These are phyloP conservation scores for Holotrichia oblita DNA, from an alignment of 1,140 invertebrate species.

Conservation along the genomic window DNA sequence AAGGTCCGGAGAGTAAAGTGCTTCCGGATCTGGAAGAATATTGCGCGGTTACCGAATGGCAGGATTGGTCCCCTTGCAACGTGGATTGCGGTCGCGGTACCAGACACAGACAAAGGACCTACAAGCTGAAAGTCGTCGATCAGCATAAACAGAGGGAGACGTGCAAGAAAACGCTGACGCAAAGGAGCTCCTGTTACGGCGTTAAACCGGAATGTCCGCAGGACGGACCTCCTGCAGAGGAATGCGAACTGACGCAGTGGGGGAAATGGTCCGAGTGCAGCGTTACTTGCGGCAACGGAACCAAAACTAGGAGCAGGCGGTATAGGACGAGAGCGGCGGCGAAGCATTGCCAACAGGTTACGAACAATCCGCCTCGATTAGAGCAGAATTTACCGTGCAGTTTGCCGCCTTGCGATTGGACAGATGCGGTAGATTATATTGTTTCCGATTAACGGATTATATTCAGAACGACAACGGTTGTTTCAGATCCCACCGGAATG, in stretches of 20 bases:
- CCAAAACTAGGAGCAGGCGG: conserved; percentile 70
- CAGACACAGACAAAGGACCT: conserved; percentile 58
- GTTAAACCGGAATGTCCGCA: conserved; percentile 58
- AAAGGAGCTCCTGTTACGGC: conserved; percentile 57
- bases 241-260: conserved; percentile 78
- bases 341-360: conserved; percentile 54
- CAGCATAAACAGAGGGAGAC: conserved; percentile 44
- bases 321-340: conserved; percentile 59
- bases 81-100: conserved; percentile 67
- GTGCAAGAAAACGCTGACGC: conserved; percentile 57
- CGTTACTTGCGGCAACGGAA: conserved; percentile 79
- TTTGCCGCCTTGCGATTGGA: conserved; percentile 35
- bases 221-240: conserved; percentile 61
- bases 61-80: conserved; percentile 71
- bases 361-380: conserved; percentile 50
- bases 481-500: conserved; percentile 47
- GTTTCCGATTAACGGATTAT: neutral
- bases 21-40: conserved; percentile 54
- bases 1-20: conserved; percentile 11
- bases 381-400: conserved; percentile 57
- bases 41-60: conserved; percentile 67
- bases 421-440: neutral
- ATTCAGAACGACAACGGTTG: neutral
- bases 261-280: conserved; percentile 81
- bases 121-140: conserved; percentile 57